A percentile compares a stretch with the other conserved stretches of the same genome.
These are phyloP conservation scores for Aegotheles bennettii DNA, from an alignment of 2,113 vertebrate genomes.

Conservation along the genomic window DNA sequence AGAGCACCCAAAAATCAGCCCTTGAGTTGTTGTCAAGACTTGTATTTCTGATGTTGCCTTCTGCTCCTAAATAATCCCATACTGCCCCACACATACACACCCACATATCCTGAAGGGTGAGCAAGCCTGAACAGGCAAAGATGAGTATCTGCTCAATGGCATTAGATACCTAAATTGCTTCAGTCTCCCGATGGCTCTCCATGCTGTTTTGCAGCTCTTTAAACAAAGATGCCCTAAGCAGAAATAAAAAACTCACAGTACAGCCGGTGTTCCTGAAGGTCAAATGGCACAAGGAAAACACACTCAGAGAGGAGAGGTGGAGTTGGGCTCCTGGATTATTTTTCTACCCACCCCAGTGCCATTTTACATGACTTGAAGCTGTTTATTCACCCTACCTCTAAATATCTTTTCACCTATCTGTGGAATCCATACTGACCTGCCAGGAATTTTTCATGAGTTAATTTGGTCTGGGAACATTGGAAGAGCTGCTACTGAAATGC, in stretches of 20 bases:
- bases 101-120: neutral
- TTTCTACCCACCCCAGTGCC: neutral
- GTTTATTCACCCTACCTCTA: neutral
- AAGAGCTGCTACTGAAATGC: neutral
- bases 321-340: neutral
- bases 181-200: neutral
- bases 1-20: neutral
- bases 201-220: neutral
- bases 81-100: neutral
- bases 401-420: neutral
- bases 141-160: neutral
- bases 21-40: neutral
- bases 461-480: neutral
- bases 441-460: constrained; percentile 10
- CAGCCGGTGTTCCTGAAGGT: neutral
- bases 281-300: neutral
- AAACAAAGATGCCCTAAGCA: neutral
- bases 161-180: neutral
- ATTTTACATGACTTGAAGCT: neutral
- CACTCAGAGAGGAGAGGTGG: neutral
- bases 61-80: neutral
- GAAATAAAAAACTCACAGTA: neutral
- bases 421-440: neutral
- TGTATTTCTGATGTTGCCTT: neutral
- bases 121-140: constrained; percentile 34